Evolutionary conservation across 2,888 invertebrate species (phyloP).

Genomic region (Athetis lepigone): DNA sequence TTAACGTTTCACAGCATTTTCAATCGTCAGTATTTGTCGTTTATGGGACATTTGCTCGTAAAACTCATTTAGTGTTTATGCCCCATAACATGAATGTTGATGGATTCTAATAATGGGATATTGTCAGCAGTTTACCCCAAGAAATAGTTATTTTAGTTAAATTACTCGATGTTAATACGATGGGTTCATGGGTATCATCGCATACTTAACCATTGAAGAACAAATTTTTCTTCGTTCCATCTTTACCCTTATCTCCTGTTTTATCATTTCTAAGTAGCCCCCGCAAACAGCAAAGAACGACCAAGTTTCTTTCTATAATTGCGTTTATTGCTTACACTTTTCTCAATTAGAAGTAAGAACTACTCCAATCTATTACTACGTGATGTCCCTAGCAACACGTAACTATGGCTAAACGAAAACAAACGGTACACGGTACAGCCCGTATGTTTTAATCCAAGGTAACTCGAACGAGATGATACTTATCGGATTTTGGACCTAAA

Average conservation of each 20-base stretch:
- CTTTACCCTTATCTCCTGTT: not conserved
- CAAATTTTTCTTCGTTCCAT: not conserved
- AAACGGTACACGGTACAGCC: conserved; percentile 7
- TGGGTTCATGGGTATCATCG: conserved; percentile 10
- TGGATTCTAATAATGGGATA: conserved; percentile 23
- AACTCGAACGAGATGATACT: conserved; percentile 41
- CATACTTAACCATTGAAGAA: conserved; percentile 1
- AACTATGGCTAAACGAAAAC: conserved; percentile 34
- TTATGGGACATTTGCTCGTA: conserved; percentile 56
- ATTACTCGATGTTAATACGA: conserved; percentile 15
- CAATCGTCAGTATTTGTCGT: conserved; percentile 57
- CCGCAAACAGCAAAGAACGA: not conserved
- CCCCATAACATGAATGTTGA: conserved; percentile 37
- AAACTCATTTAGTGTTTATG: conserved; percentile 59
- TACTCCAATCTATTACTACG: conserved; percentile 43
- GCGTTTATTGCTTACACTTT: conserved; percentile 48
- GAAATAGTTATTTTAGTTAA: conserved; percentile 13
- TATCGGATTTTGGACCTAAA: conserved; percentile 44
- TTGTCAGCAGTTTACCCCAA: conserved; percentile 29
- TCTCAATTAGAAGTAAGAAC: conserved; percentile 44
- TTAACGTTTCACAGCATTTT: conserved; percentile 50
- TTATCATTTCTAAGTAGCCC: conserved; percentile 8
- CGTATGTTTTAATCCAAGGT: conserved; percentile 39
- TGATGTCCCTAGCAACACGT: conserved; percentile 34
- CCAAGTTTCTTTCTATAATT: conserved; percentile 16